Conservation (phyloP, 2,113 vertebrate species). For the Dicerorhinus sumatrensis region DNA sequence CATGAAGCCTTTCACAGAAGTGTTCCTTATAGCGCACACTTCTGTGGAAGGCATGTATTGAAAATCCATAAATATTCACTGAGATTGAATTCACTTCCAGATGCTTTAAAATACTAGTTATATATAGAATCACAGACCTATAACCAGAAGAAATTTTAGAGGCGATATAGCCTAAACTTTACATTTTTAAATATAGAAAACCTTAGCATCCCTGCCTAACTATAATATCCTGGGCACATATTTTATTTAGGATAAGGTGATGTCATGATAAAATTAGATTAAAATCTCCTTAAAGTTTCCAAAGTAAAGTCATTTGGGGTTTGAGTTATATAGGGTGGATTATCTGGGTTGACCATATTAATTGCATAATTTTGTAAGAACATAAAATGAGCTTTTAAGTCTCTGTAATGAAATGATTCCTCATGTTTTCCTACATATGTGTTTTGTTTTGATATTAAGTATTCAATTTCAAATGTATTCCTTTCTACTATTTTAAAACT, state of each 20-base stretch:
- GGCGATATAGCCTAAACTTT: background rate
- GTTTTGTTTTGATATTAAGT: background rate
- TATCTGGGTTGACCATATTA: background rate
- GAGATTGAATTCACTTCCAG: background rate
- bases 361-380: background rate
- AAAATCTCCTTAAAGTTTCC: background rate
- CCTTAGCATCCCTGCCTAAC: background rate
- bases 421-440: background rate
- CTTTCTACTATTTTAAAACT: background rate
- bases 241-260: background rate
- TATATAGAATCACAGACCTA: background rate
- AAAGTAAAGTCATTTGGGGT: background rate
- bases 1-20: background rate
- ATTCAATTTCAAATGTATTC: background rate
- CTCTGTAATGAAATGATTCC: background rate
- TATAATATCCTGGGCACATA: background rate
- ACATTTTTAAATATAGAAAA: conserved; percentile 24
- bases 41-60: background rate
- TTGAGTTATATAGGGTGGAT: background rate
- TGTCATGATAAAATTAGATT: background rate
- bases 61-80: background rate
- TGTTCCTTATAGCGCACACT: background rate
- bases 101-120: background rate
- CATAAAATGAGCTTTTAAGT: background rate
- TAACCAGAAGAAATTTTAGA: background rate